phyloP scores from a whole-genome alignment of 1,140 invertebrate genomes.

The Trichoplusia ni region DNA sequence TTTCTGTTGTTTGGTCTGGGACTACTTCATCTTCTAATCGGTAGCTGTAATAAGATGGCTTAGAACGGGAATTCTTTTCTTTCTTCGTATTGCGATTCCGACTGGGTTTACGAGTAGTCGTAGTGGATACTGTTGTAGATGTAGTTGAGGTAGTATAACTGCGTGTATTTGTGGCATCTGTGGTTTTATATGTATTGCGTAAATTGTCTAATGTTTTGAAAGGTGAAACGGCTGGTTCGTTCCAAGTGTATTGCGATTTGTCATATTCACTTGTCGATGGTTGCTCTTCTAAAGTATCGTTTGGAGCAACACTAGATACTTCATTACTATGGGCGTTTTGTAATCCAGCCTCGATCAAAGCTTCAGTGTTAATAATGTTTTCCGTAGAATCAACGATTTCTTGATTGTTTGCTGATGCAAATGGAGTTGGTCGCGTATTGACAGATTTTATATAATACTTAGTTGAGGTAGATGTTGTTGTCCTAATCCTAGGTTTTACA shows the following conservation, averaged over 20 bases:
- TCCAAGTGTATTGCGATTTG: conserved; percentile 39
- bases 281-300: conserved; percentile 28
- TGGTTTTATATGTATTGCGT: conserved; percentile 45
- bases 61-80: conserved; percentile 43
- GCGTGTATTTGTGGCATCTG: conserved; percentile 36
- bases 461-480: conserved; percentile 48
- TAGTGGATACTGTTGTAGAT: conserved; percentile 44
- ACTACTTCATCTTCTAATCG: conserved; percentile 58
- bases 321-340: conserved; percentile 30
- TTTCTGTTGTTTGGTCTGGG: conserved; percentile 70
- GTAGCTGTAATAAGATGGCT: conserved; percentile 68
- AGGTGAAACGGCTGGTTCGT: conserved; percentile 61
- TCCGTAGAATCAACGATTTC: conserved; percentile 40
- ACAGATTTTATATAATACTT: conserved; percentile 74
- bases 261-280: conserved; percentile 32
- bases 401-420: conserved; percentile 41
- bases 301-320: conserved; percentile 11
- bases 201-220: conserved; percentile 71
- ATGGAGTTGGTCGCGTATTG: conserved; percentile 60
- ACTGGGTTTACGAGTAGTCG: conserved; percentile 40
- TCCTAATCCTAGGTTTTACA: conserved; percentile 38
- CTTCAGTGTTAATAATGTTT: conserved; percentile 44
- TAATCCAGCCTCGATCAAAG: conserved; percentile 39
- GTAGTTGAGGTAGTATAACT: conserved; percentile 47
- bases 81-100: conserved; percentile 30